Evolutionary conservation across 2,888 invertebrate genomes (phyloP).

Genomic region (Harpalus rufipes): DNA sequence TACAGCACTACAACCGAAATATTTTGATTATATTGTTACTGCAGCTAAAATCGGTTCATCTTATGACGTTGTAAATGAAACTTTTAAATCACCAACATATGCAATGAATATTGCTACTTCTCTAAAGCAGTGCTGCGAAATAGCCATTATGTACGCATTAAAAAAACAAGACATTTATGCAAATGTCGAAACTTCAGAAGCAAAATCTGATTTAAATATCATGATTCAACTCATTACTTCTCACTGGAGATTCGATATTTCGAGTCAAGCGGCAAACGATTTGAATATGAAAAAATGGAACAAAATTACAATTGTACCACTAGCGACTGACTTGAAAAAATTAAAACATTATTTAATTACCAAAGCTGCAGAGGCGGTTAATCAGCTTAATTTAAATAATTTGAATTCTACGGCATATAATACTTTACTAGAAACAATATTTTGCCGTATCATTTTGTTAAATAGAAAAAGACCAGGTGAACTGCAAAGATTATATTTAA

Average conservation of each 20-base stretch:
- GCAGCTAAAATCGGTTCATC: slow-evolving; percentile 69
- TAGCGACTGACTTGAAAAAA: slow-evolving; percentile 69
- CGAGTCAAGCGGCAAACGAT: slow-evolving; percentile 68
- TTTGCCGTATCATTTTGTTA: slow-evolving; percentile 67
- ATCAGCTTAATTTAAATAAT: background rate
- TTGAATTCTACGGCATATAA: slow-evolving; percentile 56
- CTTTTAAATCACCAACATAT: slow-evolving; percentile 68
- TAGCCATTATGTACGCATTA: slow-evolving; percentile 63
- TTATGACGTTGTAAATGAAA: slow-evolving; percentile 69
- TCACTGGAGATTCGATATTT: slow-evolving; percentile 67
- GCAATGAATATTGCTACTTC: slow-evolving; percentile 70
- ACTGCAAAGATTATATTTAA: slow-evolving; percentile 60
- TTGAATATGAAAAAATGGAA: slow-evolving; percentile 68
- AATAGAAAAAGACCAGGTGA: slow-evolving; percentile 68
- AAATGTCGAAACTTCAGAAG: slow-evolving; percentile 62
- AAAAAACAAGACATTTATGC: slow-evolving; percentile 67
- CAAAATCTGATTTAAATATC: slow-evolving; percentile 69
- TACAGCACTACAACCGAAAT: slow-evolving; percentile 66
- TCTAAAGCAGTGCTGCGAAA: slow-evolving; percentile 70
- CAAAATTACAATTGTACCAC: slow-evolving; percentile 63
- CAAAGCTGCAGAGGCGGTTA: slow-evolving; percentile 39
- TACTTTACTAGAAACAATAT: slow-evolving; percentile 67
- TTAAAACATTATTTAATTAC: slow-evolving; percentile 67
- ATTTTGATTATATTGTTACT: slow-evolving; percentile 67
- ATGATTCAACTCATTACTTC: slow-evolving; percentile 68